A percentile compares a stretch with the other conserved stretches of the same genome.
These are phyloP conservation scores for Drosophila ironensis DNA, from an alignment of 1,140 invertebrate species.

Conservation along the genomic window DNA sequence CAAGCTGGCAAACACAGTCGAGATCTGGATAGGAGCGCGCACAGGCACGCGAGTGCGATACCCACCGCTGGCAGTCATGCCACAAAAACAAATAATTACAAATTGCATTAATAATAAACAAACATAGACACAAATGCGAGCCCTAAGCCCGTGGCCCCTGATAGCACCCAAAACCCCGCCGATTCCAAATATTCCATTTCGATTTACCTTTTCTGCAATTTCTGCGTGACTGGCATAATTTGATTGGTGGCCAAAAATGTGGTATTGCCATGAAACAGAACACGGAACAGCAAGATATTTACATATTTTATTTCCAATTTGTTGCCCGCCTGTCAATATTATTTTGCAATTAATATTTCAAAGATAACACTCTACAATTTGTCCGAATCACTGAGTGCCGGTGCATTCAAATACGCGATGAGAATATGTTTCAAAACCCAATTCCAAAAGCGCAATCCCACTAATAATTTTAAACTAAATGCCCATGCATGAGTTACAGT, in stretches of 20 bases:
- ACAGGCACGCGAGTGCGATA: background rate
- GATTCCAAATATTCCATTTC: background rate
- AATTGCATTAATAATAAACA: constrained; percentile 64
- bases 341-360: constrained; percentile 75
- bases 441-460: too few species aligned
- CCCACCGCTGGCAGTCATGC: constrained; percentile 2
- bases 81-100: constrained; percentile 54
- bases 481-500: too few species aligned
- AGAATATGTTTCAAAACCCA: too few species aligned
- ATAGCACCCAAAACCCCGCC: background rate
- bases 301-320: constrained; percentile 66
- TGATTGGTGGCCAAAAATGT: constrained; percentile 15
- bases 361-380: constrained; percentile 11
- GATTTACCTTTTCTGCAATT: constrained; percentile 36
- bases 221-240: constrained; percentile 34
- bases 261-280: constrained; percentile 19
- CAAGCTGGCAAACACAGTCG: constrained; percentile 7
- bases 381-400: too few species aligned
- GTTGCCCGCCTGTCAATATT: constrained; percentile 65
- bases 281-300: constrained; percentile 20
- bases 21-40: constrained; percentile 1
- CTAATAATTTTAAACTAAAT: too few species aligned
- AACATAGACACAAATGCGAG: constrained; percentile 19
- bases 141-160: background rate
- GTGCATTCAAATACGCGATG: too few species aligned